Evolutionary conservation across 2,888 invertebrate genomes (phyloP), one percentile per base, ranked within the genome.

Genomic region (Leptinotarsa haldemani): DNA sequence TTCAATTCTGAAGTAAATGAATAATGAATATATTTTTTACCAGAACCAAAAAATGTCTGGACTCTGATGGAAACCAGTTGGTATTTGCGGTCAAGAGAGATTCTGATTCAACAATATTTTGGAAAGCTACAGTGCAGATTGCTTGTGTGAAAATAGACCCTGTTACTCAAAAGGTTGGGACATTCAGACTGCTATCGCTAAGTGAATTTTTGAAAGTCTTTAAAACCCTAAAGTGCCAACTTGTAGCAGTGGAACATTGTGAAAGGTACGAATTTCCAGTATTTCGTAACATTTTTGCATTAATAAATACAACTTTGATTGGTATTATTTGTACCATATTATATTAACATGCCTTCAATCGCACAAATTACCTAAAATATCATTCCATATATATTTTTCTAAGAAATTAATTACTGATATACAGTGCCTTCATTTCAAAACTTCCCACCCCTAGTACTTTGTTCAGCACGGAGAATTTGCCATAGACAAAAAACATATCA

Each of bases 101-200:
- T 3, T 90, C 91, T 4, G 92, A 93, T 83, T 87, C 90, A 0
- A 89, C 92, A 0, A 83, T 92, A 30, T 87, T 93, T 50, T 94
- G 94, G 94, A 93, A 92, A 83, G 92, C 91, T 0, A 92, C 92
- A 1, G 91, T 93, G 0, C 89, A 90, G 83, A 91, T 94, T 79
- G 91, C 90, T 46, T 92, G 92, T 80, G 89, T 91, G n/a, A 91
- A 90, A 87, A 86, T 91, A 46, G 89, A 92, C 83, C 88, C 90
- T 1, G 80, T 81, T 22, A 89, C 89, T 5, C 86, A 89, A 66
- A 87, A 89, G 82, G 88, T 92, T 46, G 90, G 91, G 74, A 90
- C 90, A 5, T 90, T 89, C 75, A 88, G 93, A 73, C 84, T 92
- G 22, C 85, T 94, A 48, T 91, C 89, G 80, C 87, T 94, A 22